Evolutionary conservation across 2,888 invertebrate genomes (phyloP).

Genomic region (Patella ulyssiponensis): DNA sequence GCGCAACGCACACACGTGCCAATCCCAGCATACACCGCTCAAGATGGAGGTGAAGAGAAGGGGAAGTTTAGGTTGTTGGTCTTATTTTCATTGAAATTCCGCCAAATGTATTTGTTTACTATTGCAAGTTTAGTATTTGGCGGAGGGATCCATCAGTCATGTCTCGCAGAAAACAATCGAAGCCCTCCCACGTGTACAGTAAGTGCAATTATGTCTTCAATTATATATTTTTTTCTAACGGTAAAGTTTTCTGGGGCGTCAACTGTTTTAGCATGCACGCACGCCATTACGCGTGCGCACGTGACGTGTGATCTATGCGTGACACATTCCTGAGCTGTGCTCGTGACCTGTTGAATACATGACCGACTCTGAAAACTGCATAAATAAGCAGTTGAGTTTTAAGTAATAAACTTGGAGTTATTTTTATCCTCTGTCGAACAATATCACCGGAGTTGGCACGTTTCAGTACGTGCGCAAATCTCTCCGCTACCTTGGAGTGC

Average conservation of each 20-base stretch:
- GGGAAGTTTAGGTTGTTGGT: constrained; percentile 51
- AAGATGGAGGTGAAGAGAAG: constrained; percentile 58
- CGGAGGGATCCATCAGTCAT: constrained; percentile 48
- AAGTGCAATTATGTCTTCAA: constrained; percentile 37
- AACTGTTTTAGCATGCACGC: constrained; percentile 57
- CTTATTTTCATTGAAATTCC: constrained; percentile 52
- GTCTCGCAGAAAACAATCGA: constrained; percentile 64
- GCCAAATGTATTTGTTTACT: constrained; percentile 46
- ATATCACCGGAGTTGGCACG: background rate
- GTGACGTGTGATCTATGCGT: constrained; percentile 41
- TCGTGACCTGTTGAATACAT: constrained; percentile 27
- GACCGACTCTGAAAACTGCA: constrained; percentile 15
- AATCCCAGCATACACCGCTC: constrained; percentile 56
- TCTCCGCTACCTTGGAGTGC: constrained; percentile 3
- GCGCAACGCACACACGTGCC: constrained; percentile 37
- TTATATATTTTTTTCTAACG: constrained; percentile 11
- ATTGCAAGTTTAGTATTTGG: constrained; percentile 36
- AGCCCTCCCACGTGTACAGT: constrained; percentile 60
- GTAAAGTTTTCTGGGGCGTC: constrained; percentile 44
- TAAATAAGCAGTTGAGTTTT: constrained; percentile 19
- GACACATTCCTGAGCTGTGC: constrained; percentile 33
- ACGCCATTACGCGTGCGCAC: constrained; percentile 63
- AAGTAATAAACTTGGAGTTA: no score
- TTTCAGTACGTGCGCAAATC: constrained; percentile 11
- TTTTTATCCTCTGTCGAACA: no score